phyloP scores from a whole-genome alignment of 2,113 vertebrate species.

The Panthera uncia region DNA sequence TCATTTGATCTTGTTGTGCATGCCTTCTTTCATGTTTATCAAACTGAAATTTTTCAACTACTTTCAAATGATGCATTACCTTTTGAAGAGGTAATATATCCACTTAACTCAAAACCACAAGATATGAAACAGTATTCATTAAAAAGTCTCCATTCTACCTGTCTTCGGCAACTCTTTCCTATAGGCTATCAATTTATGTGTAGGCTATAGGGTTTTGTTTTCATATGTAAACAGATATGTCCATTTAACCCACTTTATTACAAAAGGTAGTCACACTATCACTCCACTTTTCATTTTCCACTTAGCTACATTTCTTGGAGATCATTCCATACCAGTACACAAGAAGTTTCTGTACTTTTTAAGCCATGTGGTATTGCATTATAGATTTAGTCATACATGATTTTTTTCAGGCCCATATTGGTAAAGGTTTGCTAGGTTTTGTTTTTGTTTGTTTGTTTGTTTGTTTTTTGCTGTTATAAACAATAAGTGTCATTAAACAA shows the following conservation, averaged over 20 bases:
- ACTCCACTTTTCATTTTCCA: neutral
- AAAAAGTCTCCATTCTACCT: neutral
- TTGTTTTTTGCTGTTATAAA: neutral
- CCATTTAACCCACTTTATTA: neutral
- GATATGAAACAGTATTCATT: neutral
- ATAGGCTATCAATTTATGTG: neutral
- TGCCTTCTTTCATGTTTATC: neutral
- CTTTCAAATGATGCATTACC: neutral
- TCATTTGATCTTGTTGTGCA: neutral
- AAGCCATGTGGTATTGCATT: neutral
- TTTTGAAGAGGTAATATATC: neutral
- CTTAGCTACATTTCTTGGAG: neutral
- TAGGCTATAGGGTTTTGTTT: neutral
- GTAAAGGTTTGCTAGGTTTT: neutral
- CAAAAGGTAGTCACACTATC: neutral
- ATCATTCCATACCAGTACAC: neutral
- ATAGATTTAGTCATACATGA: neutral
- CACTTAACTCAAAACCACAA: neutral
- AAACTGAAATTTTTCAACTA: neutral
- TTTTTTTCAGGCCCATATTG: neutral
- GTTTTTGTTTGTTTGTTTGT: neutral
- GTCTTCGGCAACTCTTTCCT: neutral
- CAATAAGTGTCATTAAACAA: neutral
- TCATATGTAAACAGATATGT: neutral
- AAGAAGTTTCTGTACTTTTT: neutral